A percentile compares a stretch with the other conserved stretches of the same genome.
Evolutionary conservation across 2,113 vertebrate species (phyloP).

Genomic region (Tonatia bakeri): DNA sequence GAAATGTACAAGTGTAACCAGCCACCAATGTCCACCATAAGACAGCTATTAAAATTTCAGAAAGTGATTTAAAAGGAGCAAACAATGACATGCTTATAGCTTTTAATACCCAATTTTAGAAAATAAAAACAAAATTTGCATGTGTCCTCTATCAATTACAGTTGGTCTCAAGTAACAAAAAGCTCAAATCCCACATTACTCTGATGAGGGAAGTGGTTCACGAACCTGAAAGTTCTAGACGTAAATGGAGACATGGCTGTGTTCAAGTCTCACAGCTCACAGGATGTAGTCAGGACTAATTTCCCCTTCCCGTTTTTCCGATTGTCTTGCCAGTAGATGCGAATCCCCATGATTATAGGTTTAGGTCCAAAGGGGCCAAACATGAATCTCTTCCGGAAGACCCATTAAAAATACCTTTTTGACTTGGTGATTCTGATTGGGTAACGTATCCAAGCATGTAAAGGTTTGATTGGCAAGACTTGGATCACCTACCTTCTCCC

Average conservation of each 20-base stretch:
- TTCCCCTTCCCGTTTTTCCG: neutral
- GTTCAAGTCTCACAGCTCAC: neutral
- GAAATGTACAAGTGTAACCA: neutral
- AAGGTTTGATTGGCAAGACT: neutral
- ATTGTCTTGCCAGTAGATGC: neutral
- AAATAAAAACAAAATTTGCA: neutral
- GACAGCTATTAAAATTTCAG: neutral
- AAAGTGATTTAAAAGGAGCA: neutral
- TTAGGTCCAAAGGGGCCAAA: neutral
- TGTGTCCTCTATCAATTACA: neutral
- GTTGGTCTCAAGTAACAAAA: neutral
- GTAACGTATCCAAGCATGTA: neutral
- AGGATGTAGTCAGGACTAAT: neutral
- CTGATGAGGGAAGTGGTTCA: neutral
- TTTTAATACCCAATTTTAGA: neutral
- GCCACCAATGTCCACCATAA: neutral
- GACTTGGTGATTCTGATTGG: neutral
- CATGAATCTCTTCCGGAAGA: neutral
- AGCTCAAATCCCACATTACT: neutral
- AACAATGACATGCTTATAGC: neutral
- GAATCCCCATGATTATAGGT: neutral
- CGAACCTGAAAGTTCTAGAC: neutral
- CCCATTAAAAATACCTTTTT: neutral
- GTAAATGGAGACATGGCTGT: neutral
- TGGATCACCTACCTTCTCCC: neutral